These are phyloP conservation scores for Apogon hyalosoma DNA, from an alignment of 2,797 vertebrate genomes.

Conservation along the genomic window DNA sequence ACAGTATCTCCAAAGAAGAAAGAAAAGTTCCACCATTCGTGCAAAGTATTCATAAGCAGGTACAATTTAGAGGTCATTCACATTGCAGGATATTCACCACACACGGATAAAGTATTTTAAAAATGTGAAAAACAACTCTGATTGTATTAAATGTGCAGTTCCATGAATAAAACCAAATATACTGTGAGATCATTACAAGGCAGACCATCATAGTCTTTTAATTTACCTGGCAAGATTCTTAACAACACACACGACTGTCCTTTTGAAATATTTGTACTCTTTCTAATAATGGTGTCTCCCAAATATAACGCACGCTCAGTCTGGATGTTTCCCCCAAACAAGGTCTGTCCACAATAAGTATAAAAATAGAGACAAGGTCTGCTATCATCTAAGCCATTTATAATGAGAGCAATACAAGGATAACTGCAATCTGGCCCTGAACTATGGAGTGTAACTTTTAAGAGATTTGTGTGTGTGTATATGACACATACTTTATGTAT, in stretches of 20 bases:
- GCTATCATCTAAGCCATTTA: constrained; percentile 34
- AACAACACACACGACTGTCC: background rate
- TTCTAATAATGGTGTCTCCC: constrained; percentile 4
- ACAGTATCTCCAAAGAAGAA: constrained; percentile 17
- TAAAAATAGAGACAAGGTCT: constrained; percentile 30
- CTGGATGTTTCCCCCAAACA: constrained; percentile 7
- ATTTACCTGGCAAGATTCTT: background rate
- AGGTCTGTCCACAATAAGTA: constrained; percentile 38
- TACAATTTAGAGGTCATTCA: constrained; percentile 9
- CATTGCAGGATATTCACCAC: background rate
- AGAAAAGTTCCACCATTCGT: constrained; percentile 16
- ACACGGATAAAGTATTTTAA: background rate
- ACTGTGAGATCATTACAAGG: background rate
- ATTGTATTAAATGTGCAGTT: background rate
- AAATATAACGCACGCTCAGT: constrained; percentile 12
- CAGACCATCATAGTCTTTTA: constrained; percentile 8
- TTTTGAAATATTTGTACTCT: constrained; percentile 4
- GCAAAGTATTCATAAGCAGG: constrained; percentile 31
- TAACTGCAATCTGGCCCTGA: constrained; percentile 58
- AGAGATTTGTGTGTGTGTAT: constrained; percentile 41
- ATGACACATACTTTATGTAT: constrained; percentile 21
- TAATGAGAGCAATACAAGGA: constrained; percentile 49
- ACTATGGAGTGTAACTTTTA: constrained; percentile 51
- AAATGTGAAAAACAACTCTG: background rate
- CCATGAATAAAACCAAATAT: background rate